Conservation (phyloP, 30 jellyfish, hydroid and myxozoan genomes). For the Chironex yamaguchii region DNA sequence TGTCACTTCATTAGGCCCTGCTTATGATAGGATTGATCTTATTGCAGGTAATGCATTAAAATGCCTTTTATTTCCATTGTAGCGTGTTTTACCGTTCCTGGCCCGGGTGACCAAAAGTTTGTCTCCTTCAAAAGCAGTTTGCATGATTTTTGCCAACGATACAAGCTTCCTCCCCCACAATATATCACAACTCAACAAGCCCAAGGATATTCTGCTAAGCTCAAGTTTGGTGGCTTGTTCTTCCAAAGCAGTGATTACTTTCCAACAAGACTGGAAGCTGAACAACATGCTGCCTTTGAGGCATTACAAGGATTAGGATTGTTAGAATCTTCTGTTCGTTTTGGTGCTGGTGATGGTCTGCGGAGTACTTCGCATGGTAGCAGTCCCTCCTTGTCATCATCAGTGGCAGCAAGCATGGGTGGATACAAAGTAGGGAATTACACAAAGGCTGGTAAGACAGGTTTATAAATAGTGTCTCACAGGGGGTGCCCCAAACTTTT, state of each 20-base stretch:
- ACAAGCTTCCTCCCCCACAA: constrained; percentile 98
- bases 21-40: too few species aligned
- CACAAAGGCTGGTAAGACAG: constrained; percentile 67
- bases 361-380: constrained; percentile 80
- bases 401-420: constrained; percentile 33
- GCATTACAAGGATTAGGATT: constrained; percentile 98
- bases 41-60: too few species aligned
- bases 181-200: constrained; percentile 93
- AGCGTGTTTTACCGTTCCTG: constrained; percentile 99
- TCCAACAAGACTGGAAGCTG: constrained; percentile 96
- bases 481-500: too few species aligned
- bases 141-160: constrained; percentile 98
- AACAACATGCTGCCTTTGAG: constrained; percentile 98
- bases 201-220: constrained; percentile 98
- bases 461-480: too few species aligned
- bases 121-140: constrained; percentile 96
- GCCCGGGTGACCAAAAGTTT: constrained; percentile 90
- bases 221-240: constrained; percentile 98
- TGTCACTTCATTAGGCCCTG: too few species aligned
- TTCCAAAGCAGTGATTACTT: constrained; percentile 96
- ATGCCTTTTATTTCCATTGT: not conserved
- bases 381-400: constrained; percentile 64
- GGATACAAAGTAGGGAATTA: constrained; percentile 59
- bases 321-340: constrained; percentile 85
- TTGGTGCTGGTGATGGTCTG: constrained; percentile 88